A percentile compares a stretch with the other conserved stretches of the same genome.
Conservation (phyloP, 2,888 invertebrate genomes). For the Criorhina ranunculi region DNA sequence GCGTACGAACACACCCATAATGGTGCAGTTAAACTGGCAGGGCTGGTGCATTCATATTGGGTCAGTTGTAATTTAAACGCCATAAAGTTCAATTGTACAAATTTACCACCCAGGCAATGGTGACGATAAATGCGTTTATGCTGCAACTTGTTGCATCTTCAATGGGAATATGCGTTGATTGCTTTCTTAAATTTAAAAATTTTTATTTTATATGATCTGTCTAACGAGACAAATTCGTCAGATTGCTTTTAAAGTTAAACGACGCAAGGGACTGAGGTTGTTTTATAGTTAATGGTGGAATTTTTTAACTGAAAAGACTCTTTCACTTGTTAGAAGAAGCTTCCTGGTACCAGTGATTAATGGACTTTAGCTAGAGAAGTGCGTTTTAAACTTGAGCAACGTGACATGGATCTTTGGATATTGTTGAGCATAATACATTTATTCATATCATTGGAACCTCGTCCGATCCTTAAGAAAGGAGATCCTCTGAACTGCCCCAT, state of each 20-base stretch:
- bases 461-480: too few species aligned
- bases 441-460: too few species aligned
- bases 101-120: constrained; percentile 73
- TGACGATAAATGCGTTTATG: constrained; percentile 71
- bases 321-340: too few species aligned
- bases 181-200: constrained; percentile 8
- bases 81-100: constrained; percentile 73
- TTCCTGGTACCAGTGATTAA: too few species aligned
- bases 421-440: too few species aligned
- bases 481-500: too few species aligned
- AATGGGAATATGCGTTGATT: constrained; percentile 34
- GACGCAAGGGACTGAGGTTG: not conserved
- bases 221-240: constrained; percentile 38
- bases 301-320: not conserved
- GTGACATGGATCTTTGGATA: too few species aligned
- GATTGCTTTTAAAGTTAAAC: constrained; percentile 33
- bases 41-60: constrained; percentile 63
- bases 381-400: too few species aligned
- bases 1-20: constrained; percentile 60
- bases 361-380: too few species aligned
- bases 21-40: constrained; percentile 42
- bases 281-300: not conserved
- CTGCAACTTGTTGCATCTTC: constrained; percentile 9
- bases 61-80: constrained; percentile 76
- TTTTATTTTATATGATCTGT: constrained; percentile 18